phyloP scores from a whole-genome alignment of 1,140 invertebrate species.

The Aphidius gifuensis region DNA sequence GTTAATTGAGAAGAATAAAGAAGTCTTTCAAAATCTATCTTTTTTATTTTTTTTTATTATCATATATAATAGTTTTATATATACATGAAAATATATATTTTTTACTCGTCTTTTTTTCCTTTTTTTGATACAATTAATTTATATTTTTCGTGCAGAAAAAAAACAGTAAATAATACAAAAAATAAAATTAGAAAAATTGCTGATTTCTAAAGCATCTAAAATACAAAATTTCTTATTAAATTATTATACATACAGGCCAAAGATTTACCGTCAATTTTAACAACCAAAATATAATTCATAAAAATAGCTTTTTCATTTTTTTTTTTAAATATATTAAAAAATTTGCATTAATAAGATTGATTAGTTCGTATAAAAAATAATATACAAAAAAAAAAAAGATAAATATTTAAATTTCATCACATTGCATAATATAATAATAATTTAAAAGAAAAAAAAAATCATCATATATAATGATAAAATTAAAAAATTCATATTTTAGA shows the following conservation, averaged over 20 bases:
- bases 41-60: too few relatives aligned
- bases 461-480: not conserved
- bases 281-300: constrained; percentile 25
- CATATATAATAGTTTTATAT: too few relatives aligned
- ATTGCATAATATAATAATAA: not conserved
- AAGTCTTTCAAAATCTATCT: constrained; percentile 5
- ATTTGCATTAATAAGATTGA: constrained; percentile 16
- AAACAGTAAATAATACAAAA: constrained; percentile 9
- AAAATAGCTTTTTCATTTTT: constrained; percentile 10
- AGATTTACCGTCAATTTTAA: constrained; percentile 41
- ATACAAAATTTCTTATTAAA: constrained; percentile 43
- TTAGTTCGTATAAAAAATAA: constrained; percentile 1
- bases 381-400: not conserved
- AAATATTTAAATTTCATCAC: not conserved
- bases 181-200: not conserved
- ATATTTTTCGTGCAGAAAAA: constrained; percentile 7
- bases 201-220: constrained; percentile 2
- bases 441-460: too few relatives aligned
- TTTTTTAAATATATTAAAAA: not conserved
- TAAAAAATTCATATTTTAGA: not conserved
- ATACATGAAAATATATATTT: constrained; percentile 1
- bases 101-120: constrained; percentile 10
- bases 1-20: constrained; percentile 26
- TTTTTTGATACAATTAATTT: constrained; percentile 10
- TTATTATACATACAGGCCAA: constrained; percentile 38